phyloP scores from a whole-genome alignment of 2,797 vertebrate genomes.

The Onychomys torridus region DNA sequence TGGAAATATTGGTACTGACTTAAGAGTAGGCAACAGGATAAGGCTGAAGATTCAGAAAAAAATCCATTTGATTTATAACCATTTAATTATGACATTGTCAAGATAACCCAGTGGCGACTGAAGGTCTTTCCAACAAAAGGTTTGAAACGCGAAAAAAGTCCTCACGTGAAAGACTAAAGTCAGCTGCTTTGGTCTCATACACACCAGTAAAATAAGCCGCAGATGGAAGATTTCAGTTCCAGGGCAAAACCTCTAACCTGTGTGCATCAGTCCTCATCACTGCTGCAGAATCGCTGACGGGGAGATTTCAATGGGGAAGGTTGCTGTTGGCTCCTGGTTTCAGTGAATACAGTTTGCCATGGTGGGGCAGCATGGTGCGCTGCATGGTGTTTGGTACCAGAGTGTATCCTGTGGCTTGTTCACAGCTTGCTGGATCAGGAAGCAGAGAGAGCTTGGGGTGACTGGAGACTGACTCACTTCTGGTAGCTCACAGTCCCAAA shows the following conservation, averaged over 20 bases:
- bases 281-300: neutral
- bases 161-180: neutral
- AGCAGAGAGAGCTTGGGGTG: neutral
- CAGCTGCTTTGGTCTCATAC: neutral
- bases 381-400: neutral
- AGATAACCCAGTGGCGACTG: neutral
- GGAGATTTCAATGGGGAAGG: neutral
- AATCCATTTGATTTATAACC: neutral
- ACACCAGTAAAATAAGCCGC: neutral
- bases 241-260: neutral
- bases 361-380: neutral
- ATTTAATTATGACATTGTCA: neutral
- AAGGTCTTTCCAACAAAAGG: neutral
- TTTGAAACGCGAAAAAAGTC: neutral
- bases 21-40: neutral
- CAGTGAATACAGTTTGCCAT: neutral
- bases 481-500: neutral
- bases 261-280: neutral
- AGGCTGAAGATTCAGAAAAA: slow-evolving; percentile 10
- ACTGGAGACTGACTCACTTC: neutral
- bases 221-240: neutral
- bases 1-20: neutral
- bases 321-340: no score
- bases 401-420: neutral
- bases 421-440: neutral